A percentile compares a stretch with the other conserved stretches of the same genome.
phyloP scores from a whole-genome alignment of 2,113 vertebrate species.

The Sakesphorus luctuosus region DNA sequence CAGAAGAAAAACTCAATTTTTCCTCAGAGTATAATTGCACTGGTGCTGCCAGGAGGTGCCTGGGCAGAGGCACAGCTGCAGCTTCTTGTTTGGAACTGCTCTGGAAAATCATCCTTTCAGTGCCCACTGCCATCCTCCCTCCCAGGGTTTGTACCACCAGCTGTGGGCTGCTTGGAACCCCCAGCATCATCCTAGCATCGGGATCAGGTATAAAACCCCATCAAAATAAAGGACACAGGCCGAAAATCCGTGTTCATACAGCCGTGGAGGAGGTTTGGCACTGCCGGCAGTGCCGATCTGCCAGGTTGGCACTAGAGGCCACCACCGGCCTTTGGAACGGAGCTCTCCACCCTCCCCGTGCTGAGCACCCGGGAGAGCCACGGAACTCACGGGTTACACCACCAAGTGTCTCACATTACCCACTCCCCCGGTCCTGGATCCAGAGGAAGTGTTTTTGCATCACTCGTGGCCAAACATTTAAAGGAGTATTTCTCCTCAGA shows the following conservation, averaged over 20 bases:
- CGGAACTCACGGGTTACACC: background rate
- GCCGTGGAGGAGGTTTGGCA: accelerated
- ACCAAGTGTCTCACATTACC: background rate
- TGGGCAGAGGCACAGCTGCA: background rate
- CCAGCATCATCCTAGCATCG: background rate
- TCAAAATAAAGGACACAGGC: background rate
- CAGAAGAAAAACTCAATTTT: background rate
- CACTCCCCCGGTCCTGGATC: background rate
- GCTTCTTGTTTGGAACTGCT: background rate
- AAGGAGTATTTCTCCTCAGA: background rate
- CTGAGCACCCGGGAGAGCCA: background rate
- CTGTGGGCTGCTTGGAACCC: background rate
- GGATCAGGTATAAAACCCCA: background rate
- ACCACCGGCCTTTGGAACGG: slow-evolving; percentile 4
- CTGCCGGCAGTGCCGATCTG: background rate
- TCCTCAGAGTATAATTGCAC: background rate
- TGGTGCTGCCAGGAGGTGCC: background rate
- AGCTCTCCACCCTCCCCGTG: background rate
- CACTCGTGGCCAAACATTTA: background rate
- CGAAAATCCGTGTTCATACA: accelerated
- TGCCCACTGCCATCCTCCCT: background rate
- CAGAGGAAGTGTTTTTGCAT: background rate
- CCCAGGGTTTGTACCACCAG: background rate
- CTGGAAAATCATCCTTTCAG: background rate
- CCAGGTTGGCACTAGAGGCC: slow-evolving; percentile 48